A percentile compares a stretch with the other conserved stretches of the same genome.
Conservation (phyloP, 2,797 vertebrate genomes). For the Cyprinella venusta region DNA sequence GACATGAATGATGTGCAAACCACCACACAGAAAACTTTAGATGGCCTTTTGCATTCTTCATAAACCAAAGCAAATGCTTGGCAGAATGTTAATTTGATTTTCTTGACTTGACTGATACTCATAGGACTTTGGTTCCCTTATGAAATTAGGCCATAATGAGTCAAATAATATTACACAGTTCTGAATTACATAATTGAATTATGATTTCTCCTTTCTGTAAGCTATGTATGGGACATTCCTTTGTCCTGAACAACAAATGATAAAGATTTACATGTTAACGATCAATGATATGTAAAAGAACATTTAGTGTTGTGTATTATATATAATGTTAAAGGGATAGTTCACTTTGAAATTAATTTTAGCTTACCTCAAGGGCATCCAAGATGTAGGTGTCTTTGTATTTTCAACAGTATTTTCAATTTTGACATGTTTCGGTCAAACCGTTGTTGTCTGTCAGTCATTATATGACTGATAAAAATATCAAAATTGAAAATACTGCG, state of each 20-base stretch:
- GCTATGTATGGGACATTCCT: neutral
- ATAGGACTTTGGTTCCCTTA: neutral
- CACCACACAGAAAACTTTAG: neutral
- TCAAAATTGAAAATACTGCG: too few species aligned
- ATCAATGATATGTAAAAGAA: neutral
- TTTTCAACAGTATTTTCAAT: too few species aligned
- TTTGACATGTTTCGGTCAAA: too few species aligned
- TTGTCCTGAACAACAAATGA: neutral
- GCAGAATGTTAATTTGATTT: neutral
- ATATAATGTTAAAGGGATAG: too few species aligned
- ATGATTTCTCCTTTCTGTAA: neutral
- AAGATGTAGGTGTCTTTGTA: too few species aligned
- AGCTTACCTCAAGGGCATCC: too few species aligned
- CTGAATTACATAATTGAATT: neutral
- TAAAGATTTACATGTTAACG: neutral
- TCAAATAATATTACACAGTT: neutral
- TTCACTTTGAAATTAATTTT: too few species aligned
- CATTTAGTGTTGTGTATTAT: neutral
- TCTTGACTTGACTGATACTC: neutral
- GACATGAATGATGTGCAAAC: conserved; percentile 19
- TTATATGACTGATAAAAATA: too few species aligned
- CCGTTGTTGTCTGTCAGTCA: too few species aligned
- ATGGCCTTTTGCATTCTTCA: neutral
- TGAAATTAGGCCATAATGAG: neutral
- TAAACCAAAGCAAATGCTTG: neutral